A percentile compares a stretch with the other conserved stretches of the same genome.
Conservation (phyloP, 2,113 vertebrate genomes). For the Pyxicephalus adspersus region DNA sequence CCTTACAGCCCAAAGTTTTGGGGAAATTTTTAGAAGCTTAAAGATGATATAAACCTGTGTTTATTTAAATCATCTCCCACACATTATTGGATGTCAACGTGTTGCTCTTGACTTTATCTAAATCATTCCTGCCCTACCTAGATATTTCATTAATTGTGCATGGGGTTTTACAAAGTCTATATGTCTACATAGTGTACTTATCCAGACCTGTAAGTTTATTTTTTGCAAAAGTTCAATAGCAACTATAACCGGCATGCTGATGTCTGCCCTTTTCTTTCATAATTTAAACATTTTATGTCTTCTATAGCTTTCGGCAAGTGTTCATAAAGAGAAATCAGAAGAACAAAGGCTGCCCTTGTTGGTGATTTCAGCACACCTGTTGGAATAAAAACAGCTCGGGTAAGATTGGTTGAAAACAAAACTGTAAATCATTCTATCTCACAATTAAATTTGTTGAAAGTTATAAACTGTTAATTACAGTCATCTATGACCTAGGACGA, state of each 20-base stretch:
- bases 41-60: too few relatives aligned
- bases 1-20: too few relatives aligned
- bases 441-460: constrained; percentile 46
- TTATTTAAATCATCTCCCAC: too few relatives aligned
- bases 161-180: too few relatives aligned
- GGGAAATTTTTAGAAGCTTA: too few relatives aligned
- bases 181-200: too few relatives aligned
- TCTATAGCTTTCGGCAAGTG: constrained; percentile 34
- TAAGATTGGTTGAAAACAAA: background rate
- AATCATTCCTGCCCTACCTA: too few relatives aligned
- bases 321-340: constrained; percentile 25
- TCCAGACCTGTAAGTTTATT: background rate
- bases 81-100: too few relatives aligned
- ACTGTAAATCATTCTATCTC: background rate
- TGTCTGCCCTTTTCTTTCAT: constrained; percentile 23
- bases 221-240: background rate
- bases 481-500: background rate
- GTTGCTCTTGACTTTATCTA: too few relatives aligned
- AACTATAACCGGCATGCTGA: background rate
- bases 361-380: constrained; percentile 12
- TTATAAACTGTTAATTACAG: constrained; percentile 8
- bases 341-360: constrained; percentile 13
- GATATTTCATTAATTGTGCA: too few relatives aligned
- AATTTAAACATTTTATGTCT: background rate
- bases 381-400: background rate